Base-by-base conservation (phyloP, 1,140 invertebrate species). In the Acyrthosiphon pisum region DNA sequence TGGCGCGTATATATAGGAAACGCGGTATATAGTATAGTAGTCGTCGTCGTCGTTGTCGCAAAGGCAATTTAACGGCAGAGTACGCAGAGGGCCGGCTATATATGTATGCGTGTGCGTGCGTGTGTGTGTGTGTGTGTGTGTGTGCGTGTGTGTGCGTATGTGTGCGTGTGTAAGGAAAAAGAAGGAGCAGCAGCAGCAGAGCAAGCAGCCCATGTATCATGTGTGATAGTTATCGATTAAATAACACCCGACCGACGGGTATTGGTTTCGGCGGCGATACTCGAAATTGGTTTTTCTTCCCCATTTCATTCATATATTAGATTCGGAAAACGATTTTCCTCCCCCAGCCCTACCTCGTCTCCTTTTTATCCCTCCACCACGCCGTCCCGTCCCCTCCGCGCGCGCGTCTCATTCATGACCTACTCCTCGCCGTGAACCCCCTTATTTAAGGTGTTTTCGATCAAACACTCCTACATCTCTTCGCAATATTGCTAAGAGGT, bases 261-360 rank as follows among this genome's bases (percentile, higher is more conserved):
- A 93, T 93, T 93, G 90, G 89, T 93, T 93, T 93, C 93, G 91
- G 91, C 91, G 91, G 93, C 93, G 93, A 93, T 93, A 93, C 93
- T 93, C 90, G 93, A 93, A 93, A 93, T 93, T 93, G 93, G 93
- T 93, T 93, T 93, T 93, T 93, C 93, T 93, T 93, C 93, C 93
- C 93, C 93, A 93, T 93, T 93, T 93, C 93, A 93, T 93, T 93
- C 93, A 93, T 93, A 93, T 93, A 93, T 93, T 93, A 93, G 89
- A 93, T 93, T 93, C 90, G 93, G 93, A 91, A 93, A 91, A 91
- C 93, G 93, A 91, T 93, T 93, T 91, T 91, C 83, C 90, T 93
- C 48, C 35, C 35, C 46, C 76, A 30, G 30, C 18, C 60, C 44
- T 30, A 23, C 48, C 18, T 30, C 37, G 56, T 68, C 60, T 6